Conservation (phyloP, 2,113 vertebrate genomes). For the Eurystomus gularis region DNA sequence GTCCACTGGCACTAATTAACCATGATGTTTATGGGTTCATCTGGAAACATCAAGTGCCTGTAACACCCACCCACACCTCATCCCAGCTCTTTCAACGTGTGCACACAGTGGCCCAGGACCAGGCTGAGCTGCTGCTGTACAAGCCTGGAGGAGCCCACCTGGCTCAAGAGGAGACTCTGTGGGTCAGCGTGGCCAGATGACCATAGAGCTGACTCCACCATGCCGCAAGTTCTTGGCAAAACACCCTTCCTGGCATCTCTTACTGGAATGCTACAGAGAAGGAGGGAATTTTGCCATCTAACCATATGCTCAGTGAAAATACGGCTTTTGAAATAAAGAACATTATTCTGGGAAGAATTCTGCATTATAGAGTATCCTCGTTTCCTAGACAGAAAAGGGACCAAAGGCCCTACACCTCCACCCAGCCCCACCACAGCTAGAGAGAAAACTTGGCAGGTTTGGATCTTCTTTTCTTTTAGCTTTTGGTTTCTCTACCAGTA, state of each 20-base stretch:
- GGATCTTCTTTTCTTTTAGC: background rate
- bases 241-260: background rate
- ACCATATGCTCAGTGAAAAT: background rate
- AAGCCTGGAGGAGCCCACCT: rapidly evolving
- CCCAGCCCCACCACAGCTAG: background rate
- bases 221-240: background rate
- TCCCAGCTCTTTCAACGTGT: background rate
- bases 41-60: background rate
- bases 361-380: rapidly evolving
- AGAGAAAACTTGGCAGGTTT: background rate
- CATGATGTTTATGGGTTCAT: background rate
- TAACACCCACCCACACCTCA: rapidly evolving
- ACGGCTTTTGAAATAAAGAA: rapidly evolving
- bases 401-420: background rate
- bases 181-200: background rate
- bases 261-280: rapidly evolving
- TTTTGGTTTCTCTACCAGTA: background rate
- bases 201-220: rapidly evolving
- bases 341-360: background rate
- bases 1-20: no score
- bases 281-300: background rate
- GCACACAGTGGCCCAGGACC: background rate
- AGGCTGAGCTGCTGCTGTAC: background rate
- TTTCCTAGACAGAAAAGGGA: rapidly evolving
- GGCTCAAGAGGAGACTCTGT: background rate